phyloP scores from a whole-genome alignment of 2,888 invertebrate species.

The Thumatha senex region DNA sequence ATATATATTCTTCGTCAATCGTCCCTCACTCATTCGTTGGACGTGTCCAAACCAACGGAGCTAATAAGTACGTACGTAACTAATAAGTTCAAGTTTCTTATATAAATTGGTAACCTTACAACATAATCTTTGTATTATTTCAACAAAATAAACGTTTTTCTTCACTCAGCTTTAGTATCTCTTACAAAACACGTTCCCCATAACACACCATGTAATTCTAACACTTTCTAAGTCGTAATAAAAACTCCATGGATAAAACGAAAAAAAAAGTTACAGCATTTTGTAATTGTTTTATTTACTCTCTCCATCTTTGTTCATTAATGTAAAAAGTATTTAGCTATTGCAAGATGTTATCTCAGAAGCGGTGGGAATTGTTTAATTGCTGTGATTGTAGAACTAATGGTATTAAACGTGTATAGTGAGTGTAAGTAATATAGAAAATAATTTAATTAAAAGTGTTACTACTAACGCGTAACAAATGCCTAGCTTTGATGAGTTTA shows the following conservation, averaged over 20 bases:
- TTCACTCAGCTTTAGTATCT: neutral
- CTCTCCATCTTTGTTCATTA: conserved; percentile 20
- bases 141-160: neutral
- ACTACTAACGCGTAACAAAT: too few species aligned
- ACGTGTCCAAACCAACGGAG: too few species aligned
- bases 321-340: conserved; percentile 20
- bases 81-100: too few species aligned
- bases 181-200: conserved; percentile 5
- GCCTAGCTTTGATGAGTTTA: too few species aligned
- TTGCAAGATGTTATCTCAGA: conserved; percentile 12
- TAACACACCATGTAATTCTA: conserved; percentile 14
- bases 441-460: too few species aligned
- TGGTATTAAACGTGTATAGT: neutral
- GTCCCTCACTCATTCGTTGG: too few species aligned
- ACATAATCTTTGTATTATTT: too few species aligned
- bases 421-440: too few species aligned
- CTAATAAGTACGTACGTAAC: too few species aligned
- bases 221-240: conserved; percentile 29
- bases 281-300: conserved; percentile 14
- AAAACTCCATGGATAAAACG: conserved; percentile 15
- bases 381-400: neutral
- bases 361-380: conserved; percentile 3
- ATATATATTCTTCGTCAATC: too few species aligned
- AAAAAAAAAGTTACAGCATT: conserved; percentile 17
- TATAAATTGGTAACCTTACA: too few species aligned